These are phyloP conservation scores for Triplophysa dalaica DNA, from an alignment of 2,113 vertebrate species.

Conservation along the genomic window DNA sequence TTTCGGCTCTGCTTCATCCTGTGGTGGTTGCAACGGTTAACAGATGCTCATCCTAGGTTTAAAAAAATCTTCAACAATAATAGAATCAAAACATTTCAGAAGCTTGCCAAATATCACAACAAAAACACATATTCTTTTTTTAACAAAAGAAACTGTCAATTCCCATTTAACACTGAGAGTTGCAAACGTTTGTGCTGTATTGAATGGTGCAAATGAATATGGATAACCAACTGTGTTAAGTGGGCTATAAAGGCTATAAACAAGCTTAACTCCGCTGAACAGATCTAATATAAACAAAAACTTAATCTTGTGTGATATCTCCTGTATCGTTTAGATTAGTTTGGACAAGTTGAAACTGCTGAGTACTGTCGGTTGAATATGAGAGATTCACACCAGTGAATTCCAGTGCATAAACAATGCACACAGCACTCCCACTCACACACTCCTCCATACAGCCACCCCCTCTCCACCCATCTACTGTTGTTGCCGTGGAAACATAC, in stretches of 20 bases:
- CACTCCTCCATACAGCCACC: constrained; percentile 46
- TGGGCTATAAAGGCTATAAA: neutral
- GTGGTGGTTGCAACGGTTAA: constrained; percentile 39
- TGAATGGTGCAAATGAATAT: neutral
- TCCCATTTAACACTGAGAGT: neutral
- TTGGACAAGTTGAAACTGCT: constrained; percentile 3
- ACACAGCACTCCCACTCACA: constrained; percentile 43
- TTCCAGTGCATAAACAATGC: constrained; percentile 52
- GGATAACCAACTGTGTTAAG: neutral
- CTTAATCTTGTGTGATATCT: neutral
- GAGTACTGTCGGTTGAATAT: constrained; percentile 32
- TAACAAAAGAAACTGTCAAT: no score
- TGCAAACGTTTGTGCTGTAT: neutral
- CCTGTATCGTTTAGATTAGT: neutral
- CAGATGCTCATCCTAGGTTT: constrained; percentile 20
- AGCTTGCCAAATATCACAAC: neutral
- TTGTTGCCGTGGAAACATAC: constrained; percentile 64
- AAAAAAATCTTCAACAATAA: neutral
- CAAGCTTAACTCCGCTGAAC: neutral
- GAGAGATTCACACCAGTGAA: constrained; percentile 37
- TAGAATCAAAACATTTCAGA: neutral
- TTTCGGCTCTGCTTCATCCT: constrained; percentile 17
- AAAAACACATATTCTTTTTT: neutral
- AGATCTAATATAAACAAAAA: neutral
- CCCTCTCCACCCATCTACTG: constrained; percentile 54